phyloP scores from a whole-genome alignment of 2,113 vertebrate species.

The Lophotis ruficrista region DNA sequence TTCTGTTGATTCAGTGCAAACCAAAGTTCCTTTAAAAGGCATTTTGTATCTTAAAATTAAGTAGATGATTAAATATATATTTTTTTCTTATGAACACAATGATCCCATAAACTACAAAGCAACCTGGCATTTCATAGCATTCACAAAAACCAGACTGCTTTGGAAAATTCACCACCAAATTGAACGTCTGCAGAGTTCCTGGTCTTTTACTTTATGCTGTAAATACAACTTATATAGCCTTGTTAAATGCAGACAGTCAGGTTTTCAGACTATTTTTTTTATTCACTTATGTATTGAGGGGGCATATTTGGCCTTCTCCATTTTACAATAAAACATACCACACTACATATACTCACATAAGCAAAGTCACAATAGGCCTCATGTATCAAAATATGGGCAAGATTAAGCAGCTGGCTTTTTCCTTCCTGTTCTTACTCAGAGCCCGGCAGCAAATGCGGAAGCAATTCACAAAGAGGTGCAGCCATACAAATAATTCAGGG shows the following conservation, averaged over 20 bases:
- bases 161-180: background rate
- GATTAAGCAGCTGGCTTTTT: background rate
- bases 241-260: background rate
- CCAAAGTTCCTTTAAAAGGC: background rate
- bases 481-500: background rate
- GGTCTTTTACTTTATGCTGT: background rate
- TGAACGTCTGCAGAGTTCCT: background rate
- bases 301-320: background rate
- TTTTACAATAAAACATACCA: background rate
- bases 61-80: background rate
- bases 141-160: background rate
- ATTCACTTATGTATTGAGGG: background rate
- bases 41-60: background rate
- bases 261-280: background rate
- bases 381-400: fast-evolving
- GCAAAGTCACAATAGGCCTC: background rate
- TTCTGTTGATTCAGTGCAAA: background rate
- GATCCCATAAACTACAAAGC: background rate
- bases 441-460: background rate
- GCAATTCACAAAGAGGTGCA: background rate
- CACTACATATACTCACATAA: fast-evolving
- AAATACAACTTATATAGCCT: background rate
- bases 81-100: background rate
- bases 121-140: background rate
- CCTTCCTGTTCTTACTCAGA: background rate